Conservation (phyloP, 2,113 vertebrate species). For the Desmodus rotundus region DNA sequence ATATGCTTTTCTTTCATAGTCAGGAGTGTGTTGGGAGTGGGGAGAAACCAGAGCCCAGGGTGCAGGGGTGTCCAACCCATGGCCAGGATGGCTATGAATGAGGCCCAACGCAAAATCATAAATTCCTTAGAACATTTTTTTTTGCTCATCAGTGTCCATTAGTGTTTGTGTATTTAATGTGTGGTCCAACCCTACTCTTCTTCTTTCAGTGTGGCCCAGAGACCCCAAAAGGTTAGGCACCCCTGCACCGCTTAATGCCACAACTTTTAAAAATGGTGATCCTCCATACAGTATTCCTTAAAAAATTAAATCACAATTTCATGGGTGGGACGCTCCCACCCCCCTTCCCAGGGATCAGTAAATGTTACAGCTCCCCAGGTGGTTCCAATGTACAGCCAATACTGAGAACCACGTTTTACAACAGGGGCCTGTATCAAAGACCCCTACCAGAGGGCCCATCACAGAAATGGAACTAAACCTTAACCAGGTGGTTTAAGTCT, state of each 20-base stretch:
- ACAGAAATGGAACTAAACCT: background rate
- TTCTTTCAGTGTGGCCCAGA: too few relatives aligned
- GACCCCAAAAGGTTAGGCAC: too few relatives aligned
- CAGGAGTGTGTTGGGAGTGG: fast-evolving
- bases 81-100: too few relatives aligned
- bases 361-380: background rate
- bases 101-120: too few relatives aligned
- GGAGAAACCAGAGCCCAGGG: background rate
- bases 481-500: background rate
- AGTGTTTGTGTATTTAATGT: too few relatives aligned
- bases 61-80: background rate
- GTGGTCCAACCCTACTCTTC: too few relatives aligned
- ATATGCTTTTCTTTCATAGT: background rate
- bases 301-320: background rate
- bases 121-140: too few relatives aligned
- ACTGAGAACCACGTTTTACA: background rate
- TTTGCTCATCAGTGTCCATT: too few relatives aligned
- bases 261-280: background rate
- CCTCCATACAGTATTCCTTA: background rate
- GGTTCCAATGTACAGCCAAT: background rate
- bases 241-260: background rate
- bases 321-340: background rate
- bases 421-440: background rate
- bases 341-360: background rate
- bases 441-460: background rate